phyloP scores from a whole-genome alignment of 1,140 invertebrate genomes.

The Maconellicoccus hirsutus region DNA sequence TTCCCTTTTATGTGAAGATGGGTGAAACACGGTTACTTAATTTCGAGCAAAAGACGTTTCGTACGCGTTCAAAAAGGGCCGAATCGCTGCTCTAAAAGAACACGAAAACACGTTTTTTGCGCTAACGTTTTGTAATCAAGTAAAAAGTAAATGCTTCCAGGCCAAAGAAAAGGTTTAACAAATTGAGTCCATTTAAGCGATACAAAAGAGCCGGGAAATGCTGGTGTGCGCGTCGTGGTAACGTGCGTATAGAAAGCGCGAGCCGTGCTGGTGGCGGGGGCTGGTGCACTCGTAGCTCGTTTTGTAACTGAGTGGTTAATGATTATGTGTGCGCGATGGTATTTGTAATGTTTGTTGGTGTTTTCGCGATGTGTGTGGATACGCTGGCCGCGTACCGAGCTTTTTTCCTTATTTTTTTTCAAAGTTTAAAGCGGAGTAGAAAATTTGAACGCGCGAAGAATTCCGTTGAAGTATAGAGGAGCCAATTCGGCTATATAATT shows the following conservation, averaged over 20 bases:
- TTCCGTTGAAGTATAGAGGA: too few relatives aligned
- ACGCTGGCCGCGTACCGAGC: too few relatives aligned
- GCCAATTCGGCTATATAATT: too few relatives aligned
- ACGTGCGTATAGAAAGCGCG: neutral
- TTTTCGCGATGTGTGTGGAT: too few relatives aligned
- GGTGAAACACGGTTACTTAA: constrained; percentile 2
- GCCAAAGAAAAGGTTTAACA: constrained; percentile 4
- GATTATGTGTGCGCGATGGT: neutral
- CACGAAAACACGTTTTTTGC: neutral
- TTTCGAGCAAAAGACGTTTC: neutral
- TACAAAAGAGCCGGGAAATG: neutral
- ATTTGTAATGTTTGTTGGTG: too few relatives aligned
- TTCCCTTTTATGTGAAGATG: neutral
- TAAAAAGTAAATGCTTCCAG: neutral
- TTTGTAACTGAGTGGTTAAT: neutral
- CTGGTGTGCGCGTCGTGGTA: neutral
- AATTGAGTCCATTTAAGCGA: constrained; percentile 8
- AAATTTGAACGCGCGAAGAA: too few relatives aligned
- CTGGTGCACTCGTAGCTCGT: too few relatives aligned
- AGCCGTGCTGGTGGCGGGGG: neutral
- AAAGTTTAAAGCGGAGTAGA: too few relatives aligned
- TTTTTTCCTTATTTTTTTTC: too few relatives aligned
- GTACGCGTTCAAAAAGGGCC: neutral
- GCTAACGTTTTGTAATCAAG: neutral
- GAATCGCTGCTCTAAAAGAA: too few relatives aligned